A percentile compares a stretch with the other conserved stretches of the same genome.
Conservation (phyloP, 92 coral and sea anemone genomes). For the Diadumene lineata region DNA sequence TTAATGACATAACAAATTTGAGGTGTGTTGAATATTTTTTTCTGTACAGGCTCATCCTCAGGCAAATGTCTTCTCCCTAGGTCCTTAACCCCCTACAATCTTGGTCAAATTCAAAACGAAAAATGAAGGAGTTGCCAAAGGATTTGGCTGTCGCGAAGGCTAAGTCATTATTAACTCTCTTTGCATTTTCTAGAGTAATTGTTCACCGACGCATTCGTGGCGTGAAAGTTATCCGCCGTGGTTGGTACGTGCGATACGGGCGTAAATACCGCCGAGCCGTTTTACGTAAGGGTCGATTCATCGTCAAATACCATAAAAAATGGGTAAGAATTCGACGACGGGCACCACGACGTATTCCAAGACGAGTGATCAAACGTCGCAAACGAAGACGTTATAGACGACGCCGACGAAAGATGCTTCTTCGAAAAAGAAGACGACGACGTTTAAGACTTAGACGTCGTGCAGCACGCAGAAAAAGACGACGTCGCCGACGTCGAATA, state of each 20-base stretch:
- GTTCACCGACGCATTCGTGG: neutral
- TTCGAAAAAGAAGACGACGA: neutral
- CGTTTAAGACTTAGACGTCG: constrained; percentile 26
- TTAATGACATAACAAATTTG: too few relatives aligned
- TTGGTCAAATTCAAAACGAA: too few relatives aligned
- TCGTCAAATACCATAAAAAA: neutral
- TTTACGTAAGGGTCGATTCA: constrained; percentile 7
- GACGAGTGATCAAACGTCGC: constrained; percentile 11
- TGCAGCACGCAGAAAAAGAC: constrained; percentile 5
- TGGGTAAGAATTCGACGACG: constrained; percentile 7
- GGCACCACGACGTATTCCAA: neutral
- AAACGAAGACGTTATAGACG: neutral
- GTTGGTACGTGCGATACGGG: constrained; percentile 17
- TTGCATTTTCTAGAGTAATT: neutral
- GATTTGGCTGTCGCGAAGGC: too few relatives aligned
- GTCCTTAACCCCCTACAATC: too few relatives aligned
- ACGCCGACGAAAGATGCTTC: neutral
- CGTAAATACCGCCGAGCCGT: constrained; percentile 8
- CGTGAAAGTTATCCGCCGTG: constrained; percentile 23
- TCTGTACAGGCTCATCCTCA: too few relatives aligned
- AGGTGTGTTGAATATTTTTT: too few relatives aligned
- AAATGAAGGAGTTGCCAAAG: too few relatives aligned
- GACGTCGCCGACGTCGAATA: constrained; percentile 2
- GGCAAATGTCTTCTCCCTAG: too few relatives aligned
- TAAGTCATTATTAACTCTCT: neutral